A percentile compares a stretch with the other conserved stretches of the same genome.
Evolutionary conservation across 2,113 vertebrate genomes (phyloP).

Genomic region (Probosciger aterrimus): DNA sequence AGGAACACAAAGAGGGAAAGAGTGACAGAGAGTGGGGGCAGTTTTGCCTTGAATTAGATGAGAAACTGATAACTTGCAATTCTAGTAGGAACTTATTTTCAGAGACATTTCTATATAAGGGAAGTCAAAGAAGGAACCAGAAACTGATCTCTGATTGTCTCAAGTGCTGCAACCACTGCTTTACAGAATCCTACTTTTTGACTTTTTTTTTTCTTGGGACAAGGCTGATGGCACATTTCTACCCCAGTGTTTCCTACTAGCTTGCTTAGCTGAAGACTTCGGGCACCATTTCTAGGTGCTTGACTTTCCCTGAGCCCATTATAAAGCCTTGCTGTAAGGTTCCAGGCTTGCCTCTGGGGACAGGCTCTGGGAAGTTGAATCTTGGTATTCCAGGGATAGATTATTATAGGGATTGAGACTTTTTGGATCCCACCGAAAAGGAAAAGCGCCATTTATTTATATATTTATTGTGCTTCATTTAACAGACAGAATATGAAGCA

Average conservation of each 20-base stretch:
- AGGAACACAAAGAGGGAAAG: neutral
- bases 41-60: neutral
- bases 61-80: neutral
- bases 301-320: neutral
- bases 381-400: neutral
- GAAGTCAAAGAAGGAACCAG: neutral
- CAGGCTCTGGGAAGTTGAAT: neutral
- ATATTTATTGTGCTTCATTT: neutral
- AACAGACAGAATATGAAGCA: neutral
- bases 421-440: neutral
- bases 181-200: neutral
- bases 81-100: neutral
- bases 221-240: neutral
- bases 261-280: neutral
- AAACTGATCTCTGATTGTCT: neutral
- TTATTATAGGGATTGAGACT: neutral
- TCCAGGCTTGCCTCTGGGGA: neutral
- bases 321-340: neutral
- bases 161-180: fast-evolving
- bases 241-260: neutral
- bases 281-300: fast-evolving
- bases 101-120: neutral
- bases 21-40: neutral
- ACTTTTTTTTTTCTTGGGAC: neutral
- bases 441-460: neutral